Evolutionary conservation across 2,113 vertebrate genomes (phyloP).

Genomic region (Agapornis roseicollis): DNA sequence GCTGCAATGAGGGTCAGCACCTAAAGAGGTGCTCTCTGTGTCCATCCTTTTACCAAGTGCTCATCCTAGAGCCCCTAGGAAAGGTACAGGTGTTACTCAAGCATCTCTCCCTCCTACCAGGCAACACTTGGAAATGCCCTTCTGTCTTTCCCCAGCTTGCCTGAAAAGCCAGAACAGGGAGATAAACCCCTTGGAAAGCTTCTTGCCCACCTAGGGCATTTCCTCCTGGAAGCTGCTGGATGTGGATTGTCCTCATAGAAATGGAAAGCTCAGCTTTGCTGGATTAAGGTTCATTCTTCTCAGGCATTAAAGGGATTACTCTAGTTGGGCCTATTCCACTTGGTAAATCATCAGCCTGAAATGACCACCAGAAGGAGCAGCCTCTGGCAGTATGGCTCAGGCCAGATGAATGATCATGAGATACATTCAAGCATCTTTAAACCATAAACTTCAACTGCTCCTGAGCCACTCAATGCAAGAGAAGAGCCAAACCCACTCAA

Average conservation of each 20-base stretch:
- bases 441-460: background rate
- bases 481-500: background rate
- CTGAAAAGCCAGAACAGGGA: background rate
- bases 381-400: background rate
- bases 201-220: background rate
- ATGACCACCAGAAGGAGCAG: background rate
- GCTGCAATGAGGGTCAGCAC: background rate
- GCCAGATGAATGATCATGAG: background rate
- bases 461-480: background rate
- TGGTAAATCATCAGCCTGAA: background rate
- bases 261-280: constrained; percentile 26
- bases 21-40: background rate
- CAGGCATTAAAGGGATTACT: background rate
- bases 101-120: background rate
- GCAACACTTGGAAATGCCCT: background rate
- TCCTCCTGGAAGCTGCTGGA: background rate
- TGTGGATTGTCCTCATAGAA: background rate
- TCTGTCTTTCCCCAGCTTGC: fast-evolving
- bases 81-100: background rate
- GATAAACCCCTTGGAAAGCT: background rate
- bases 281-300: background rate
- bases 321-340: background rate
- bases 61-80: background rate
- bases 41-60: background rate
- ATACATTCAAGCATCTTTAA: background rate